Conservation (phyloP, 2,113 vertebrate species). For the Hippocampus abdominalis region DNA sequence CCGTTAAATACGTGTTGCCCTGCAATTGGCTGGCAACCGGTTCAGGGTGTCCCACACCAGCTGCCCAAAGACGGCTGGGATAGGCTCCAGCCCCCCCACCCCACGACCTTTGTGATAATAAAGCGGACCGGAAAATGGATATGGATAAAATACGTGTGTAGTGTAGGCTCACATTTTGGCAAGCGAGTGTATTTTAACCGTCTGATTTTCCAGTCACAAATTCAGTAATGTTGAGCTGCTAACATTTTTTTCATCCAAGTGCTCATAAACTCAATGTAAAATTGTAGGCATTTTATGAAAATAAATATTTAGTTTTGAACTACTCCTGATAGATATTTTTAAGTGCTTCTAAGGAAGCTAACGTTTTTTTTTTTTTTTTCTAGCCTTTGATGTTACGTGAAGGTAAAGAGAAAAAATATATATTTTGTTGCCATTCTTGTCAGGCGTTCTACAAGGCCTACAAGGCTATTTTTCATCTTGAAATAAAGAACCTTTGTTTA, state of each 20-base stretch:
- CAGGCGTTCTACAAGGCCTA: not conserved
- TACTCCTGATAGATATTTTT: not conserved
- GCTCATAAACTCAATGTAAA: not conserved
- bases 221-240: not conserved
- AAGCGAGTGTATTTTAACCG: not conserved
- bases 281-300: not conserved
- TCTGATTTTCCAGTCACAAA: not conserved
- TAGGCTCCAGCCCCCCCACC: too few relatives aligned
- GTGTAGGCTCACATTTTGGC: too few relatives aligned
- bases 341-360: not conserved
- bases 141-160: not conserved
- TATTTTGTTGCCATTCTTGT: constrained; percentile 10
- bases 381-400: not conserved
- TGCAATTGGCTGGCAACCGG: too few relatives aligned
- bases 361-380: not conserved
- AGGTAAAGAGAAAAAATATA: not conserved
- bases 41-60: too few relatives aligned
- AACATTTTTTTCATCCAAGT: not conserved
- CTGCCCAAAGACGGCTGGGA: too few relatives aligned
- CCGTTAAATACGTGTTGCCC: too few relatives aligned
- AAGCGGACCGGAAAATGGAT: too few relatives aligned
- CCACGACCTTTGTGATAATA: too few relatives aligned
- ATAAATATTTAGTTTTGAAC: not conserved
- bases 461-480: constrained; percentile 8
- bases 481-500: constrained; percentile 10